These are phyloP conservation scores for Clupea harengus DNA, from an alignment of 2,113 vertebrate species.

Conservation along the genomic window DNA sequence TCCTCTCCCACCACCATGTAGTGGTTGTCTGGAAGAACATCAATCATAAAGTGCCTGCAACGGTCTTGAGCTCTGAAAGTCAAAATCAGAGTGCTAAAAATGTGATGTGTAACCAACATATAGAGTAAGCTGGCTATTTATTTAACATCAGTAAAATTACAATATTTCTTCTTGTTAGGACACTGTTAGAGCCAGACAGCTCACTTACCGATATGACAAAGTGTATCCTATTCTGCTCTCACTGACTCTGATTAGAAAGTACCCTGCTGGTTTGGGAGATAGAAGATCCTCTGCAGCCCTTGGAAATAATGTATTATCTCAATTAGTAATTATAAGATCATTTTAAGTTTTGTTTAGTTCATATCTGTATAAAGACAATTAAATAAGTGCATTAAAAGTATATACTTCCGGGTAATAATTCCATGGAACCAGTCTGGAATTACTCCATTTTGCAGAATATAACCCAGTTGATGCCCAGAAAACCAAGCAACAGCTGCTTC, in stretches of 20 bases:
- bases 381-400: neutral
- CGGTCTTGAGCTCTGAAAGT: slow-evolving; percentile 57
- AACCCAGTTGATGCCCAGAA: slow-evolving; percentile 61
- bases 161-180: neutral
- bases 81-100: neutral
- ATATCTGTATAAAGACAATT: neutral
- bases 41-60: slow-evolving; percentile 81
- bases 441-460: slow-evolving; percentile 58
- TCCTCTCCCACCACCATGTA: slow-evolving; percentile 69
- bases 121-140: neutral
- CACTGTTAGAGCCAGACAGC: neutral
- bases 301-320: slow-evolving; percentile 28
- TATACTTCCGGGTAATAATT: slow-evolving; percentile 79
- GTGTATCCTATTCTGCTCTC: slow-evolving; percentile 82
- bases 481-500: slow-evolving; percentile 67
- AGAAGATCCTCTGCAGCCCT: slow-evolving; percentile 76
- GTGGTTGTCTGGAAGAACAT: slow-evolving; percentile 59
- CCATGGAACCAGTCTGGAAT: slow-evolving; percentile 82
- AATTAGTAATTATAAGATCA: slow-evolving; percentile 21
- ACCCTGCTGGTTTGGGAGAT: slow-evolving; percentile 64
- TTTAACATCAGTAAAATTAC: neutral
- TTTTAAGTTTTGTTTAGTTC: neutral
- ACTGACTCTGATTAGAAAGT: slow-evolving; percentile 81
- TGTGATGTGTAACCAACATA: neutral
- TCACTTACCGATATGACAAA: slow-evolving; percentile 76